Conservation (phyloP, 2,113 vertebrate genomes). For the Eudyptes chrysolophus region DNA sequence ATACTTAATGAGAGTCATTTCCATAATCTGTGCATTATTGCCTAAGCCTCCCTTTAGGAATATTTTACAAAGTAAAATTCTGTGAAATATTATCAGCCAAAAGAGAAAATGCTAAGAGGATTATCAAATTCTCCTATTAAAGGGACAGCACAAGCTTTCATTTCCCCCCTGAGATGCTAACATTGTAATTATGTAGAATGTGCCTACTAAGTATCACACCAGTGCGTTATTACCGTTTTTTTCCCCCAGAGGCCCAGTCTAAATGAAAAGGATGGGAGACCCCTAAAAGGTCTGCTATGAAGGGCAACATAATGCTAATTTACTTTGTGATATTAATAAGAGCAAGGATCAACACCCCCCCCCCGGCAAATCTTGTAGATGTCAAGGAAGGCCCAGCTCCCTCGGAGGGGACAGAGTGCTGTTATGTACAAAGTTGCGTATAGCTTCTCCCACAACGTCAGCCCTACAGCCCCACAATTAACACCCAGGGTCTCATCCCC, state of each 20-base stretch:
- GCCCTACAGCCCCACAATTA: neutral
- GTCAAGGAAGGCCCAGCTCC: neutral
- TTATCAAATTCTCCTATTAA: conserved; percentile 74
- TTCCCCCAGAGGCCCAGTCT: conserved; percentile 20
- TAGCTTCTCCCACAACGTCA: neutral
- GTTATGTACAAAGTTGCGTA: neutral
- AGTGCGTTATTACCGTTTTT: neutral
- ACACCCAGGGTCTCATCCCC: neutral
- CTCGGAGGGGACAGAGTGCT: accelerated
- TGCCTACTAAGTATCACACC: conserved; percentile 63
- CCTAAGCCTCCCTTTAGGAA: conserved; percentile 85
- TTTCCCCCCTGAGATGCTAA: conserved; percentile 61
- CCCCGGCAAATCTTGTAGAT: neutral
- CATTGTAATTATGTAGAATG: conserved; percentile 53
- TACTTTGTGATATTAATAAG: conserved; percentile 10
- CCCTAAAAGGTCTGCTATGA: conserved; percentile 32
- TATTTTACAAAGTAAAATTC: conserved; percentile 78
- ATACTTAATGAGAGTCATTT: conserved; percentile 87
- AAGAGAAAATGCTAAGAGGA: conserved; percentile 73
- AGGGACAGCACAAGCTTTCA: conserved; percentile 71
- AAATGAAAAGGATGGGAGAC: conserved; percentile 50
- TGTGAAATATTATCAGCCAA: conserved; percentile 75
- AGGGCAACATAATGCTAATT: conserved; percentile 37
- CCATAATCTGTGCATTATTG: conserved; percentile 90
- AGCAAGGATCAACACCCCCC: neutral